Percentiles rank a stretch among this genome's conserved stretches.
Conservation (phyloP, 2,888 invertebrate species). For the Lithosia quadra region DNA sequence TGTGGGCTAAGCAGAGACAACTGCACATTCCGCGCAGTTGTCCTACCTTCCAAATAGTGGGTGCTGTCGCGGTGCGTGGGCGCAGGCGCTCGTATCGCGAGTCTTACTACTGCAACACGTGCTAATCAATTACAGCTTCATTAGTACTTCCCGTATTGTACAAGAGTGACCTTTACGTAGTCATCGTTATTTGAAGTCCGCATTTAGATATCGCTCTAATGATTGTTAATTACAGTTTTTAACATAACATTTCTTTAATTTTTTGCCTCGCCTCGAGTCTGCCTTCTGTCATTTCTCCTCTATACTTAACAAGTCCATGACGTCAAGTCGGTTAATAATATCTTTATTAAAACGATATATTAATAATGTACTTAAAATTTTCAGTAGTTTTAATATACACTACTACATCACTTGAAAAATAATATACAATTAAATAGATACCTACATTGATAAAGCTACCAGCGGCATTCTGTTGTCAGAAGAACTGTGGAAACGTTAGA, state of each 20-base stretch:
- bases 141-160: slow-evolving; percentile 11
- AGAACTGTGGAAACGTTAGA: too few relatives aligned
- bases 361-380: too few relatives aligned
- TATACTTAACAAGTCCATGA: too few relatives aligned
- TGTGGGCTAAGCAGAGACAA: slow-evolving; percentile 9
- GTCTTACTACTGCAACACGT: slow-evolving; percentile 24
- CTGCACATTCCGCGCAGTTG: slow-evolving; percentile 3
- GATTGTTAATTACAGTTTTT: background rate
- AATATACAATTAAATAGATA: background rate
- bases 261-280: background rate
- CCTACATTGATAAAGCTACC: too few relatives aligned
- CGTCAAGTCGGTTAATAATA: too few relatives aligned
- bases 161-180: slow-evolving; percentile 4
- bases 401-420: background rate
- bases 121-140: slow-evolving; percentile 18
- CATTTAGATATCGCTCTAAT: background rate
- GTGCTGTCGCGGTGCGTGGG: slow-evolving; percentile 25
- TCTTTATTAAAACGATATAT: too few relatives aligned
- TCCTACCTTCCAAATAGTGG: slow-evolving; percentile 4
- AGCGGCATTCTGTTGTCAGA: too few relatives aligned
- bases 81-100: slow-evolving; percentile 2
- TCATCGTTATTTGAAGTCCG: background rate
- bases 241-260: background rate
- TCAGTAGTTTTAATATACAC: too few relatives aligned
- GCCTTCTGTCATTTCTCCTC: too few relatives aligned